Base-by-base conservation (phyloP, 2,888 invertebrate species). In the Liopterus haemorrhoidalis region DNA sequence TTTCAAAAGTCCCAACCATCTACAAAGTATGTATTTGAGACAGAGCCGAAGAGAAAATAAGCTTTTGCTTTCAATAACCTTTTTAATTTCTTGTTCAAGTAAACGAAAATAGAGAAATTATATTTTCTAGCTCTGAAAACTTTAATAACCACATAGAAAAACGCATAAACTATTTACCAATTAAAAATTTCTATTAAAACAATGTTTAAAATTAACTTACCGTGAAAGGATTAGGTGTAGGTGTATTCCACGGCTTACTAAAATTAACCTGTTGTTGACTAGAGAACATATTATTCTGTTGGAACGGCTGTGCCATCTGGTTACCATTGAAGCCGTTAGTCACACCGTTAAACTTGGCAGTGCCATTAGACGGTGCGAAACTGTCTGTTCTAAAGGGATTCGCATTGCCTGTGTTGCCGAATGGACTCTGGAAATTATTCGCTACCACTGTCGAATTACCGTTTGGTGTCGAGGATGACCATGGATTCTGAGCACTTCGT, bases 191-290 rank as follows among this genome's bases (percentile, higher is more conserved):
- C 11, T 27, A n/a, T 8, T 9, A 36, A 43, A 36, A 33, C 6
- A 12, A 31, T 24, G 32, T 41, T 5, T 6, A 12, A 9, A 42
- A 33, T 16, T 11, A 12, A 25, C 38, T 52, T 59, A 66, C 66
- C 60, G 62, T 65, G 54, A 69, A 68, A 4, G 67, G 67, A 56
- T 67, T 67, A 11, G 62, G 60, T 42, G 60, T 55, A 28, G 41
- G 20, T n/a, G 32, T 9, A 9, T 22, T 41, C 54, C 52, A 51
- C n/a, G 49, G 49, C 51, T 46, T 46, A 22, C 19, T 36, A 20
- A 41, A 36, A 22, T 36, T 24, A n/a, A n/a, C n/a, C 12, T 11
- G n/a, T 4, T n/a, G 25, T 25, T 38, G 41, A 46, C 46, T 41
- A 46, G 41, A 33, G 33, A 45, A 45, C 45, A 39, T 15, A 33